Evolutionary conservation across 1,140 invertebrate genomes (phyloP).

Genomic region (Cydia pomonella): DNA sequence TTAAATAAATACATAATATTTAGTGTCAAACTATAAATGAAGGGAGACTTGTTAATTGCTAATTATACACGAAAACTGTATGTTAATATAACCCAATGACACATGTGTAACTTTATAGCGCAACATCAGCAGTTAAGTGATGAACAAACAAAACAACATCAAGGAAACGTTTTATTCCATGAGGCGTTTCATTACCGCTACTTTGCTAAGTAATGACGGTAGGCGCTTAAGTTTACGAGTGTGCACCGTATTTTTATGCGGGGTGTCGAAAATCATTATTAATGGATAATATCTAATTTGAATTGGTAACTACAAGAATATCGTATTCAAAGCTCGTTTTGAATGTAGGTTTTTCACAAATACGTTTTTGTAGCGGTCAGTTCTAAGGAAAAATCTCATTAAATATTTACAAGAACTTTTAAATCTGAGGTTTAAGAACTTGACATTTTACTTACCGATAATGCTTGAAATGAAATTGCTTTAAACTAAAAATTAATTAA

Average conservation of each 20-base stretch:
- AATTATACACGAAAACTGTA: not conserved
- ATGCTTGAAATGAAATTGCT: not conserved
- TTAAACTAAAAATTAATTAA: not conserved
- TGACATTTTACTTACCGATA: not conserved
- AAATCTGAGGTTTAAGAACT: not conserved
- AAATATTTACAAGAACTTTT: too few species aligned
- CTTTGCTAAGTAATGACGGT: constrained; percentile 18
- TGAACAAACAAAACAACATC: constrained; percentile 8
- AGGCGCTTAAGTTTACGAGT: constrained; percentile 13
- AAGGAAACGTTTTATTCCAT: constrained; percentile 22
- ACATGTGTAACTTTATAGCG: not conserved
- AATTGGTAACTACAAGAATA: not conserved
- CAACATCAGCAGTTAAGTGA: not conserved
- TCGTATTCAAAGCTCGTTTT: too few species aligned
- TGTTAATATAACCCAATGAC: not conserved
- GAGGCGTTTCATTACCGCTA: constrained; percentile 5
- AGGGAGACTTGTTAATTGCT: not conserved
- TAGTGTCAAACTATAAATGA: not conserved
- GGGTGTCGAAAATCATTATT: not conserved
- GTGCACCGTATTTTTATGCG: not conserved
- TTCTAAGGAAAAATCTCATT: too few species aligned
- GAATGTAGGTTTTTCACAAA: too few species aligned
- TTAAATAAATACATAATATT: too few species aligned
- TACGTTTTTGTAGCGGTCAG: not conserved
- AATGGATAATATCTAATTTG: not conserved